Evolutionary conservation across 2,113 vertebrate species (phyloP).

Genomic region (Lepidothrix coronata): DNA sequence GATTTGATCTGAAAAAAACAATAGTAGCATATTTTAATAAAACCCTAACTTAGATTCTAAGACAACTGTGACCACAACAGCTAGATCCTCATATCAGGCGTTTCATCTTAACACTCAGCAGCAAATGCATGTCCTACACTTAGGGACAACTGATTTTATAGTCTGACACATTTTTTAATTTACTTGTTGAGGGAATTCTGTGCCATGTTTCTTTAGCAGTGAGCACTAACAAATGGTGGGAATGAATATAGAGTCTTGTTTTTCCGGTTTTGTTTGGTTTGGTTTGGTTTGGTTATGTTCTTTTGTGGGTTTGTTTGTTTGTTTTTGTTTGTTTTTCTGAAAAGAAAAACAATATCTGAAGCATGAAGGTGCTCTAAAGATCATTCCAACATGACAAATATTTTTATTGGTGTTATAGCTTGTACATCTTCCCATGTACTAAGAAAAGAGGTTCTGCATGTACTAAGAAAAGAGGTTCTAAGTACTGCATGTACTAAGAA

Average conservation of each 20-base stretch:
- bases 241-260: neutral
- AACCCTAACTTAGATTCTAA: neutral
- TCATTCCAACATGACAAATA: neutral
- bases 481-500: neutral
- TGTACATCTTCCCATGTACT: neutral
- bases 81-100: neutral
- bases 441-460: too few species aligned
- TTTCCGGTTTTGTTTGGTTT: neutral
- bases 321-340: neutral
- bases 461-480: too few species aligned
- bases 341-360: neutral
- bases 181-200: neutral
- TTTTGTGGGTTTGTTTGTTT: neutral
- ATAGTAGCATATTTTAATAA: neutral
- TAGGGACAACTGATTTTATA: neutral
- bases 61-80: neutral
- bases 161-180: neutral
- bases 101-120: neutral
- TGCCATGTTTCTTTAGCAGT: neutral
- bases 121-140: neutral
- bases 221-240: neutral
- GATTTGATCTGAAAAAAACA: neutral
- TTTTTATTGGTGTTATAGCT: neutral
- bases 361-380: neutral
- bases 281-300: neutral